Conservation (phyloP, 2,888 invertebrate genomes). For the Troilus luridus region DNA sequence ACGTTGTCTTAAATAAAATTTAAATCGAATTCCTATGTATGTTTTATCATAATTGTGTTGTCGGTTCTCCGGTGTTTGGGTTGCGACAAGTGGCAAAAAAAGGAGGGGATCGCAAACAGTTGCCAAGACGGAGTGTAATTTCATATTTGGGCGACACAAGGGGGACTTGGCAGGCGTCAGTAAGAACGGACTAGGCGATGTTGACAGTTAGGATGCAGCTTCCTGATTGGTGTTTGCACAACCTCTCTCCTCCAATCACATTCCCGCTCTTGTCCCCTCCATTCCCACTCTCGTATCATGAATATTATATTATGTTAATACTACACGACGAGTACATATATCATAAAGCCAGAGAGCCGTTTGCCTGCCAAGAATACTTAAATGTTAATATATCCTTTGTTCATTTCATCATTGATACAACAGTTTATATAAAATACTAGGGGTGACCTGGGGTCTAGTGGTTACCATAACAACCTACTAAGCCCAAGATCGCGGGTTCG, state of each 20-base stretch:
- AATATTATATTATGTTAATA: slow-evolving; percentile 47
- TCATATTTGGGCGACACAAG: background rate
- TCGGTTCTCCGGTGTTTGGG: background rate
- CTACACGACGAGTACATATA: background rate
- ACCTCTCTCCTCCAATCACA: slow-evolving; percentile 36
- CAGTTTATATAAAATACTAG: no score
- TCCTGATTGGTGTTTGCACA: slow-evolving; percentile 30
- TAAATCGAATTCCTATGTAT: background rate
- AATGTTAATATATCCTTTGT: background rate
- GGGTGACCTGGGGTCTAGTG: no score
- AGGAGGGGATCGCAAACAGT: background rate
- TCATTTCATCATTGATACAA: no score
- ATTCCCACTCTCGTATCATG: slow-evolving; percentile 15
- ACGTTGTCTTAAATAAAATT: background rate
- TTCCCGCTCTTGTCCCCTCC: background rate
- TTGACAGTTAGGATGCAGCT: slow-evolving; percentile 29
- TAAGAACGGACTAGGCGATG: background rate
- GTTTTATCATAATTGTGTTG: slow-evolving; percentile 2
- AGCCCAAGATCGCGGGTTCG: no score
- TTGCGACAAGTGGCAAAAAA: slow-evolving; percentile 37
- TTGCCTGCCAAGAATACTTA: background rate
- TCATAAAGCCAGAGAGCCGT: background rate
- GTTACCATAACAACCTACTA: no score
- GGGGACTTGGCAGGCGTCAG: slow-evolving; percentile 22
- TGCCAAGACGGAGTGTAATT: slow-evolving; percentile 2